Evolutionary conservation across 2,113 vertebrate genomes (phyloP).

Genomic region (Tachysurus fulvidraco): DNA sequence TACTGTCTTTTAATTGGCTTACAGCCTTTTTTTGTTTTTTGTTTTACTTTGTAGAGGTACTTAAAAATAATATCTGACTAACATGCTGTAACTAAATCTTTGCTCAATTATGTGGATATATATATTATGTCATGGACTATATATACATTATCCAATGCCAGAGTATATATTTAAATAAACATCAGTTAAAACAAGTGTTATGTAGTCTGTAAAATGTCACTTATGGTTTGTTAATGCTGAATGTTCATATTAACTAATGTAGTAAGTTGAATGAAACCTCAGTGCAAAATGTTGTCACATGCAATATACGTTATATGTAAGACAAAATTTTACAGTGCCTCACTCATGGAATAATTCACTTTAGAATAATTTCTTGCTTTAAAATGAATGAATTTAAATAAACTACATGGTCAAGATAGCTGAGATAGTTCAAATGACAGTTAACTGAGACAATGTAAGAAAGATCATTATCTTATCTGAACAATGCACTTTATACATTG

Average conservation of each 20-base stretch:
- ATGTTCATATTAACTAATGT: not conserved
- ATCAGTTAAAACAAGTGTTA: too few relatives aligned
- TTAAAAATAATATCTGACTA: not conserved
- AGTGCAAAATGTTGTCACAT: not conserved
- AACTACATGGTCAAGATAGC: not conserved
- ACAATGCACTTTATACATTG: not conserved
- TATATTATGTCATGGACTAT: too few relatives aligned
- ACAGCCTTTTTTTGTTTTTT: not conserved
- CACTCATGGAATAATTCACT: slow-evolving; percentile 58
- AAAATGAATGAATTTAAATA: not conserved
- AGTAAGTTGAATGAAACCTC: not conserved
- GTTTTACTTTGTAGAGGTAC: not conserved
- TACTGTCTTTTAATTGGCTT: not conserved
- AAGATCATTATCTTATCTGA: not conserved
- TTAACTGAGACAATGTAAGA: not conserved
- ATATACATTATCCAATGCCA: not conserved
- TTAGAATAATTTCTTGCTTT: not conserved
- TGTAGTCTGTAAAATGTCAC: too few relatives aligned
- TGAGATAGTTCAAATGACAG: not conserved
- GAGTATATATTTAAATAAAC: not conserved
- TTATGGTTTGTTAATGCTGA: too few relatives aligned
- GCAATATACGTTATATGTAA: not conserved
- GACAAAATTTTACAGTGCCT: slow-evolving; percentile 27
- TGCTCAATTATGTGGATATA: too few relatives aligned
- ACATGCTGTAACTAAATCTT: not conserved